These are phyloP conservation scores for Elgonia sp. DNA, from an alignment of 2,888 invertebrate genomes.

Conservation along the genomic window DNA sequence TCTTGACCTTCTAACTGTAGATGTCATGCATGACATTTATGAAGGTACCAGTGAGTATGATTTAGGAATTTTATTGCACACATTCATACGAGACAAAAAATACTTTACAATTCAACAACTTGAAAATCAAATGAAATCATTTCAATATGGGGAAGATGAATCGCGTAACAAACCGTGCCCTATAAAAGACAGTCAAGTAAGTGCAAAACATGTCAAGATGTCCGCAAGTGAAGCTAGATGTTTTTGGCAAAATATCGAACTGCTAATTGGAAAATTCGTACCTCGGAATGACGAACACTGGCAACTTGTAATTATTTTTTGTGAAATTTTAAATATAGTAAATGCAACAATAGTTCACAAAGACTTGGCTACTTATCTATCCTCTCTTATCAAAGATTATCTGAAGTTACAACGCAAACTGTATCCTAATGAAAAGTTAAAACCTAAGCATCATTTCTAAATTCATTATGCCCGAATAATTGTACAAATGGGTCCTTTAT, in stretches of 20 bases:
- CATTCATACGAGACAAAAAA: slow-evolving; percentile 72
- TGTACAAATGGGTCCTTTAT: slow-evolving; percentile 52
- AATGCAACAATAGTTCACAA: slow-evolving; percentile 53
- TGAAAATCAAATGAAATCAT: slow-evolving; percentile 54
- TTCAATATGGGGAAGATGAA: slow-evolving; percentile 65
- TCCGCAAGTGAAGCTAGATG: slow-evolving; percentile 73
- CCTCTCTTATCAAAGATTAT: slow-evolving; percentile 68
- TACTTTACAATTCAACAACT: slow-evolving; percentile 67
- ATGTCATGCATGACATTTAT: slow-evolving; percentile 35
- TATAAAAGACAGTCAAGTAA: slow-evolving; percentile 32
- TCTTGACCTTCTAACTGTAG: too few relatives aligned
- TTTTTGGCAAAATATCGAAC: slow-evolving; percentile 70
- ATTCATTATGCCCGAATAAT: slow-evolving; percentile 66
- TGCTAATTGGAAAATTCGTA: slow-evolving; percentile 70
- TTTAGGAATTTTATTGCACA: slow-evolving; percentile 72
- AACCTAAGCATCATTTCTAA: slow-evolving; percentile 70
- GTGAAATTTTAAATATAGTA: slow-evolving; percentile 75
- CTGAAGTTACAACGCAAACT: slow-evolving; percentile 51
- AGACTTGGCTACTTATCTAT: slow-evolving; percentile 60
- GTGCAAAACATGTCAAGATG: slow-evolving; percentile 62
- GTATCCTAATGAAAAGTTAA: slow-evolving; percentile 65
- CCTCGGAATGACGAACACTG: slow-evolving; percentile 68
- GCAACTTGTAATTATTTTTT: slow-evolving; percentile 68
- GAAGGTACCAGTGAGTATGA: slow-evolving; percentile 40
- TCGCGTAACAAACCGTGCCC: slow-evolving; percentile 65